phyloP scores from a whole-genome alignment of 2,113 vertebrate genomes.

The Colinus virginianus region DNA sequence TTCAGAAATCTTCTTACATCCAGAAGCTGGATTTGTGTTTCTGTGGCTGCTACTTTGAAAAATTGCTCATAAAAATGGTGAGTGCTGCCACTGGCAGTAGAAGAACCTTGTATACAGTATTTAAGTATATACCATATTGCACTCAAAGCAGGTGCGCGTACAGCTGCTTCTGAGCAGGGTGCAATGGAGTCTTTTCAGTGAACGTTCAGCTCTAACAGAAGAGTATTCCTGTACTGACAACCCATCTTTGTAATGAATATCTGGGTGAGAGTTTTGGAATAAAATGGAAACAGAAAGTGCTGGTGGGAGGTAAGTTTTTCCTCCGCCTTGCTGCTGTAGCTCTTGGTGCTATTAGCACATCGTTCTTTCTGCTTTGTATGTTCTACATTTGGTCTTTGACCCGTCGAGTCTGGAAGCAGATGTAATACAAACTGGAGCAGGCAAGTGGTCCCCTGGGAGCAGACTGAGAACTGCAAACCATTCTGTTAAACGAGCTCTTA shows the following conservation, averaged over 20 bases:
- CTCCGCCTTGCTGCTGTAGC: neutral
- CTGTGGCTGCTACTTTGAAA: neutral
- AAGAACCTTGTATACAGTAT: neutral
- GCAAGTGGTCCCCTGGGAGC: neutral
- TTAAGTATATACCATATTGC: neutral
- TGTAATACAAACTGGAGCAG: neutral
- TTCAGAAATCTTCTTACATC: neutral
- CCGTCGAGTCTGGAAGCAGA: constrained; percentile 16
- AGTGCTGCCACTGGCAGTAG: too few relatives aligned
- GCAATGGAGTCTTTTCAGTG: neutral
- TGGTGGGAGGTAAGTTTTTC: neutral
- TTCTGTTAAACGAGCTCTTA: neutral
- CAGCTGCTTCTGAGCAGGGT: neutral
- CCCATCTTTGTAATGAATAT: neutral
- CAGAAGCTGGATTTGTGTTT: neutral
- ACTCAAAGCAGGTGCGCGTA: neutral
- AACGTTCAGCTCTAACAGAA: neutral
- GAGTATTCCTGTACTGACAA: neutral
- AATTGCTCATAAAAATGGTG: neutral
- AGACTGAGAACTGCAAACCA: neutral
- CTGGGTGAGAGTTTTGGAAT: neutral
- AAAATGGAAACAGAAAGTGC: neutral
- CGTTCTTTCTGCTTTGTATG: neutral
- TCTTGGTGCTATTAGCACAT: neutral
- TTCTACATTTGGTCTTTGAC: constrained; percentile 33